phyloP scores from a whole-genome alignment of 2,113 vertebrate genomes.

The Trematocara macrostoma region DNA sequence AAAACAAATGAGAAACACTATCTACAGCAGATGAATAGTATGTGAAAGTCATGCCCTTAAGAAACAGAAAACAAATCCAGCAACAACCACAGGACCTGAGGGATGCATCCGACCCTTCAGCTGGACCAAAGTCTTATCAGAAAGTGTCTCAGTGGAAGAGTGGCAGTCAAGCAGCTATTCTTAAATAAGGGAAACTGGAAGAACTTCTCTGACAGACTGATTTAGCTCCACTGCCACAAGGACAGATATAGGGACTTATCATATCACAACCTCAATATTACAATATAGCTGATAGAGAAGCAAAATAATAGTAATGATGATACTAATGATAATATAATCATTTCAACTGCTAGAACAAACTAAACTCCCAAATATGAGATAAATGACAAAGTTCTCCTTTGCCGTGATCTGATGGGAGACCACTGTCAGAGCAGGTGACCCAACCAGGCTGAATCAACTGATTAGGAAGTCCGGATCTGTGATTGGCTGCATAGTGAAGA shows the following conservation, averaged over 20 bases:
- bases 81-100: fast-evolving
- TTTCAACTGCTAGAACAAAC: neutral
- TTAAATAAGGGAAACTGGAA: neutral
- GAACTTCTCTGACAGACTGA: neutral
- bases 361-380: neutral
- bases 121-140: neutral
- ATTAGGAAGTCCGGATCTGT: neutral
- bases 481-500: neutral
- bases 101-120: neutral
- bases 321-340: neutral
- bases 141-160: neutral
- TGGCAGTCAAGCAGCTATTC: neutral
- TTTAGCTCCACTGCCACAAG: neutral
- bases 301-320: neutral
- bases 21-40: fast-evolving
- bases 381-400: neutral
- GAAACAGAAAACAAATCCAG: neutral
- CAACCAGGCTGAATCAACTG: neutral
- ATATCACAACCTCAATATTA: fast-evolving
- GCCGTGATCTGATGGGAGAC: neutral
- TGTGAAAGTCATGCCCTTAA: neutral
- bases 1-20: neutral
- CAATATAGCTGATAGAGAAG: neutral
- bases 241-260: neutral
- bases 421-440: fast-evolving